These are phyloP conservation scores for Philhelius pedissequus DNA, from an alignment of 2,888 invertebrate species.

Conservation along the genomic window DNA sequence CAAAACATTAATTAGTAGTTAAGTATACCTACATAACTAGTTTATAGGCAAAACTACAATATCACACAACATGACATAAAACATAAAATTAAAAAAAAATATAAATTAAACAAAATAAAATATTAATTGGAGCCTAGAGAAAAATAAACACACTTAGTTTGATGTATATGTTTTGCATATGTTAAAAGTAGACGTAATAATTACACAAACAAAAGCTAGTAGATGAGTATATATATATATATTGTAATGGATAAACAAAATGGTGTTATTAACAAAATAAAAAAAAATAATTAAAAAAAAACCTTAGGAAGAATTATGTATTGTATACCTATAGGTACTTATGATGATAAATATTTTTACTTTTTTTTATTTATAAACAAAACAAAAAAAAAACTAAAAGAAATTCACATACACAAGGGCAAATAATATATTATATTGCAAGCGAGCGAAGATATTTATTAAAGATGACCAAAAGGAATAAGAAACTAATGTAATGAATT, in stretches of 20 bases:
- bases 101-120: conserved; percentile 39
- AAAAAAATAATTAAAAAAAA: conserved; percentile 14
- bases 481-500: conserved; percentile 58
- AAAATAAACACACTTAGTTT: conserved; percentile 61
- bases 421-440: conserved; percentile 62
- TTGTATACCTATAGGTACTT: conserved; percentile 19
- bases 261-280: conserved; percentile 47
- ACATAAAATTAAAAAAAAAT: conserved; percentile 27
- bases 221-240: conserved; percentile 51
- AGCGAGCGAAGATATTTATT: conserved; percentile 68
- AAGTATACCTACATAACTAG: conserved; percentile 63
- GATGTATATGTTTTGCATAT: conserved; percentile 64
- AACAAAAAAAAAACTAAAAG: conserved; percentile 1
- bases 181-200: conserved; percentile 59
- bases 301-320: conserved; percentile 54
- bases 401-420: conserved; percentile 60
- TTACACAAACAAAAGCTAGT: conserved; percentile 53
- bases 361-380: background rate
- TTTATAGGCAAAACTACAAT: conserved; percentile 60
- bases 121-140: conserved; percentile 41
- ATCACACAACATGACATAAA: conserved; percentile 51
- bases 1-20: conserved; percentile 51
- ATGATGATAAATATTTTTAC: conserved; percentile 40
- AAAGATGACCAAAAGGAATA: conserved; percentile 59
- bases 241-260: conserved; percentile 64